These are phyloP conservation scores for Dichetophora obliterata DNA, from an alignment of 2,888 invertebrate genomes.

Conservation along the genomic window DNA sequence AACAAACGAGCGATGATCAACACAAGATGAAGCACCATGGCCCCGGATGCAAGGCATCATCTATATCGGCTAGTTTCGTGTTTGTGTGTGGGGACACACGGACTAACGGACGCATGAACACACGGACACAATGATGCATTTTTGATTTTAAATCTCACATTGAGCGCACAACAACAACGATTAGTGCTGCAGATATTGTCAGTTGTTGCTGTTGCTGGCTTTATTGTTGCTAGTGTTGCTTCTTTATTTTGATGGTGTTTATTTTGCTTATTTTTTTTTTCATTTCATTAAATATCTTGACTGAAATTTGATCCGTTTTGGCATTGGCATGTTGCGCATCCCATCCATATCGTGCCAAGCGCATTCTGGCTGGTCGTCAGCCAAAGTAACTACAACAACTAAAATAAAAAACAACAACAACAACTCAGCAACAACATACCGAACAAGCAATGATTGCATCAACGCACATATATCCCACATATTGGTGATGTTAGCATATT, in stretches of 20 bases:
- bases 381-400: neutral
- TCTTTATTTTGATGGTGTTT: neutral
- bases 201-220: neutral
- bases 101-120: too few relatives aligned
- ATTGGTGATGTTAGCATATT: neutral
- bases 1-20: constrained; percentile 2
- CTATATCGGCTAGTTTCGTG: neutral
- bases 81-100: neutral
- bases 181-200: neutral
- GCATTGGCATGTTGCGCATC: constrained; percentile 55
- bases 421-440: neutral
- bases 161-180: neutral
- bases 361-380: constrained; percentile 14
- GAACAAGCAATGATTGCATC: constrained; percentile 13
- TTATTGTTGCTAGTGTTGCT: neutral
- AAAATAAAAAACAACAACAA: neutral
- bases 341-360: constrained; percentile 1
- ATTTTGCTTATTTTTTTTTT: constrained; percentile 2
- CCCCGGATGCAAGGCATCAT: neutral
- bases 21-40: constrained; percentile 13
- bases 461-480: neutral
- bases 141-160: constrained; percentile 27
- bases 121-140: constrained; percentile 25
- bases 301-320: constrained; percentile 68
- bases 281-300: constrained; percentile 11